A percentile compares a stretch with the other conserved stretches of the same genome.
These are phyloP conservation scores for Drosophila testacea DNA, from an alignment of 2,888 invertebrate species.

Conservation along the genomic window DNA sequence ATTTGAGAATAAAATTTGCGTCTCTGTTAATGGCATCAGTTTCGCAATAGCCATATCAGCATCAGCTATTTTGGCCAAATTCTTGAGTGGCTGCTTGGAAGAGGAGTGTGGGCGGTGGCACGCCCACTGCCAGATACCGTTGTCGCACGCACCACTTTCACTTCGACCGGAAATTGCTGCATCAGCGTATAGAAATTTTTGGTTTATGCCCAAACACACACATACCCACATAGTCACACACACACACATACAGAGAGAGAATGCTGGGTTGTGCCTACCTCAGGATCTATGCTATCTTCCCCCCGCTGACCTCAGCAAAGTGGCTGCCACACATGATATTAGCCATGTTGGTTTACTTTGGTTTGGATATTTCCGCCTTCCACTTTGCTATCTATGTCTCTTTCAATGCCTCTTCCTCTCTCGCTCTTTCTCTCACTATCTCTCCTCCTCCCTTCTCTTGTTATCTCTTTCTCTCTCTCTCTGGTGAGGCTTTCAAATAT, in stretches of 20 bases:
- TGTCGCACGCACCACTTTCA: conserved; percentile 78
- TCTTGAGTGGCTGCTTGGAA: conserved; percentile 43
- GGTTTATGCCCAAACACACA: conserved; percentile 68
- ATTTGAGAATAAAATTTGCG: conserved; percentile 73
- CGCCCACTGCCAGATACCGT: conserved; percentile 34
- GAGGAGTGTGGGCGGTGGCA: conserved; percentile 20
- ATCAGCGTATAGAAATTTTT: conserved; percentile 80
- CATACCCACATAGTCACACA: conserved; percentile 16
- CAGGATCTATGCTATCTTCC: conserved; percentile 11
- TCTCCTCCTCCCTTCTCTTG: background rate
- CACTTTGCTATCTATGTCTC: conserved; percentile 12
- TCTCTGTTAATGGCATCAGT: conserved; percentile 65
- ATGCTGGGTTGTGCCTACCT: conserved; percentile 42
- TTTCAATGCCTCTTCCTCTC: background rate
- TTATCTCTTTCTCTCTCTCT: conserved; percentile 9
- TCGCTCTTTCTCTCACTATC: background rate
- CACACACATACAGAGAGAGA: conserved; percentile 2
- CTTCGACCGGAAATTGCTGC: conserved; percentile 77
- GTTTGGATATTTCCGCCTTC: conserved; percentile 64
- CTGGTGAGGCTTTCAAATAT: conserved; percentile 71
- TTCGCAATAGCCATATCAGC: conserved; percentile 59
- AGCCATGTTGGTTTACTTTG: conserved; percentile 78
- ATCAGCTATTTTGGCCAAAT: conserved; percentile 58
- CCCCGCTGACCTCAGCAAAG: conserved; percentile 52
- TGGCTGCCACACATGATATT: conserved; percentile 63